Percentiles rank a stretch among this genome's conserved stretches.
Conservation (phyloP, 2,888 invertebrate genomes). For the Xylophagus ater region DNA sequence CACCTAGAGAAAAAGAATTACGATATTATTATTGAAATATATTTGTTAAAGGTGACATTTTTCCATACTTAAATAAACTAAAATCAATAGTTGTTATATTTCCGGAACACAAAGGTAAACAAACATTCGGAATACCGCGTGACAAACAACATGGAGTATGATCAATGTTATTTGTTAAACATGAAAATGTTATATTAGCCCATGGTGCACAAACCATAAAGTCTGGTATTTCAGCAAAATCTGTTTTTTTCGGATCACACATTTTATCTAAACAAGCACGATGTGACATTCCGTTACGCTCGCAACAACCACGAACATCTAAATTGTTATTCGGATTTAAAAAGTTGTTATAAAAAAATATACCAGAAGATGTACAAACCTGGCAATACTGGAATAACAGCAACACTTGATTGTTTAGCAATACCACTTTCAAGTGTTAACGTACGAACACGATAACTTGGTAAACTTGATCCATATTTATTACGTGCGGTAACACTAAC, state of each 20-base stretch:
- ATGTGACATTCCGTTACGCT: constrained; percentile 58
- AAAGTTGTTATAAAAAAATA: neutral
- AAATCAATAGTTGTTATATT: constrained; percentile 68
- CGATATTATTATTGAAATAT: neutral
- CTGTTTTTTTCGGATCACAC: constrained; percentile 59
- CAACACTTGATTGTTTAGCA: constrained; percentile 46
- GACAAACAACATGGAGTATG: constrained; percentile 70
- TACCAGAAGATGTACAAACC: constrained; percentile 10
- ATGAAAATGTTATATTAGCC: constrained; percentile 70
- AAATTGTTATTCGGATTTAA: neutral
- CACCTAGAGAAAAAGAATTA: constrained; percentile 43
- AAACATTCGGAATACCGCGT: constrained; percentile 61
- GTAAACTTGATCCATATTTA: constrained; percentile 63
- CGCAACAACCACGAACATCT: constrained; percentile 63
- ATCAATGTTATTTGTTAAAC: constrained; percentile 68
- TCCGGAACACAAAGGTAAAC: constrained; percentile 67
- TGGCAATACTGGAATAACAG: constrained; percentile 57
- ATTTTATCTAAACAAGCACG: constrained; percentile 64
- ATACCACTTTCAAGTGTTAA: constrained; percentile 58
- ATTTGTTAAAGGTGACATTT: neutral
- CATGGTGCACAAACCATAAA: constrained; percentile 84
- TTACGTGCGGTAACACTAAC: constrained; percentile 62
- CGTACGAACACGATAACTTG: constrained; percentile 60
- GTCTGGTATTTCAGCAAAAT: constrained; percentile 48
- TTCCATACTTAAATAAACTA: constrained; percentile 68